Percentiles rank a stretch among this genome's conserved stretches.
These are phyloP conservation scores for Aleiodes leptofemur DNA, from an alignment of 2,888 invertebrate genomes.

Conservation along the genomic window DNA sequence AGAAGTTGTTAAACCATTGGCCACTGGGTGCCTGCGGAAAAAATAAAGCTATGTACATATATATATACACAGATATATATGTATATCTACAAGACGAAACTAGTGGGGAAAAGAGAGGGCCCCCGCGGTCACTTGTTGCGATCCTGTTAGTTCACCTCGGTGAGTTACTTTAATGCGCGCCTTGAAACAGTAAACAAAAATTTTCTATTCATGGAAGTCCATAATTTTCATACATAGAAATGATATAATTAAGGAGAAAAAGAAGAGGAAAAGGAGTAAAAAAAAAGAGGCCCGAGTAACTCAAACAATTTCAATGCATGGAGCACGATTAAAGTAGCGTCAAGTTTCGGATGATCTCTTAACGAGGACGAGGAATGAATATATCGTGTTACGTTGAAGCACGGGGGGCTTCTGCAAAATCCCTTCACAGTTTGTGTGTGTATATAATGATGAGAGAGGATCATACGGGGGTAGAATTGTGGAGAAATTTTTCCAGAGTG, in stretches of 20 bases:
- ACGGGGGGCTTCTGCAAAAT: background rate
- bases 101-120: constrained; percentile 63
- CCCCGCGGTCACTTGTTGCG: constrained; percentile 71
- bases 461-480: constrained; percentile 12
- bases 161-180: constrained; percentile 45
- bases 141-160: constrained; percentile 72
- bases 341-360: constrained; percentile 54
- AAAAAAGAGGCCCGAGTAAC: constrained; percentile 30
- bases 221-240: constrained; percentile 34
- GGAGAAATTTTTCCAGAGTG: background rate
- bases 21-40: constrained; percentile 26
- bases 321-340: constrained; percentile 44
- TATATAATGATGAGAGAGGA: constrained; percentile 15
- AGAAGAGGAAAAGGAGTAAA: constrained; percentile 1
- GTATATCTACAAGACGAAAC: too few relatives aligned
- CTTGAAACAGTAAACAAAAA: constrained; percentile 10
- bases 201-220: constrained; percentile 39
- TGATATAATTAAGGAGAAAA: constrained; percentile 25
- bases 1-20: constrained; percentile 21
- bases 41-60: constrained; percentile 59
- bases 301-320: constrained; percentile 18
- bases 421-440: background rate
- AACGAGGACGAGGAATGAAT: constrained; percentile 40
- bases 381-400: constrained; percentile 26
- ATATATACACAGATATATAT: too few relatives aligned